Evolutionary conservation across 2,113 vertebrate genomes (phyloP), one percentile per base, ranked within the genome.

Genomic region (Plectropomus leopardus): DNA sequence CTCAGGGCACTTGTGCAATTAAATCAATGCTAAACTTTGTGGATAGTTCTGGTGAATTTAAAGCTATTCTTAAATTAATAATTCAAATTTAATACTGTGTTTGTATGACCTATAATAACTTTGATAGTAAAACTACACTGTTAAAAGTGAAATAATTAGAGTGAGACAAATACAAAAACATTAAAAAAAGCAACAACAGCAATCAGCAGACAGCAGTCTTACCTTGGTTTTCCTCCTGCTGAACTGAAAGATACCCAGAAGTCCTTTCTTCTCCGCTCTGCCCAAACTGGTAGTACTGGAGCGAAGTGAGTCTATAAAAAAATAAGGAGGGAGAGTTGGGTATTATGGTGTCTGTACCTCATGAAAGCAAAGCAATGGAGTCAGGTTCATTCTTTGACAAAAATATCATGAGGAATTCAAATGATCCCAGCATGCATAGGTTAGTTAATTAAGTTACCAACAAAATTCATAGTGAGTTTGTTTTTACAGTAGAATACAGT

Each of bases 231-330:
- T 97, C 67, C 94, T 95, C 88, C 93, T 95, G 71, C 92, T 95
- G 74, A 96, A 95, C 81, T 94, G 96, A 88, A 98, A 96, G 84
- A 98, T 93, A 82, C 96, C 96, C 85, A 98, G 92, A 47, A 99
- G 85, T 48, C 96, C 95, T 89, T 95, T 97, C 90, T 96, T 98
- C 72, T 97, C 96, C 67, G 92, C 61, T 79, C 86, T 92, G 44
- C 93, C 93, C 70, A 92, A 92, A 92, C 92, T 95, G 67, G 92
- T 74, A 59, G 95, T 95, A 67, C 94, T 86, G 65, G 95, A 96
- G 81, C 74, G 78, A 66, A 94, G 84, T 30, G 95, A 93, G 67
- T 97, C 98, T 97, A 93, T 59, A 14, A 86, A 82, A 55, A 83
- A 30, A 82, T 69, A 58, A 55, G 4, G 8, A 58, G 24, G 0